Conservation (phyloP, 2,797 vertebrate genomes). For the Australoheros facetus region DNA sequence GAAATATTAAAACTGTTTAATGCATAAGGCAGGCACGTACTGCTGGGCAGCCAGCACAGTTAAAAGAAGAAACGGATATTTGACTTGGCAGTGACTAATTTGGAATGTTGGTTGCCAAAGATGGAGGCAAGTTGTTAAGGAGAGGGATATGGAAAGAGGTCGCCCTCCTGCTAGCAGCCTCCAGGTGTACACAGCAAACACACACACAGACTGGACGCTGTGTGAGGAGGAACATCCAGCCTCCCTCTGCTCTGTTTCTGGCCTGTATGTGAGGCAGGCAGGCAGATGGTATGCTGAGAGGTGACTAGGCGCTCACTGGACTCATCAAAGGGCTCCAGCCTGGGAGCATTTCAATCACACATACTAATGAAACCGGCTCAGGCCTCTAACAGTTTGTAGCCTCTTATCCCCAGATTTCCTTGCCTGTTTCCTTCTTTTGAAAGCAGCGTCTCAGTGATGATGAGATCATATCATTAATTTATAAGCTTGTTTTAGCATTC, state of each 20-base stretch:
- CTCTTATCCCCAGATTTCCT: slow-evolving; percentile 11
- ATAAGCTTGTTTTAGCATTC: slow-evolving; percentile 58
- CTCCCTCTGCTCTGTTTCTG: slow-evolving; percentile 45
- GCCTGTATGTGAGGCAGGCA: slow-evolving; percentile 31
- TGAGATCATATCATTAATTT: slow-evolving; percentile 65
- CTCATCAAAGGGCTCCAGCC: slow-evolving; percentile 59
- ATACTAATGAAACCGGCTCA: slow-evolving; percentile 38
- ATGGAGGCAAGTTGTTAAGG: slow-evolving; percentile 31
- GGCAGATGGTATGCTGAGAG: slow-evolving; percentile 71
- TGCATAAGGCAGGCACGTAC: slow-evolving; percentile 1
- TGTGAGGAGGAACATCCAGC: slow-evolving; percentile 51
- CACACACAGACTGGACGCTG: slow-evolving; percentile 19
- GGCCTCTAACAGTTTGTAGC: neutral
- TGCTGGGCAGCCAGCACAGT: neutral
- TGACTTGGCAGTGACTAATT: slow-evolving; percentile 59
- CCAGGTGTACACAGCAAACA: slow-evolving; percentile 58
- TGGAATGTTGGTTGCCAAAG: slow-evolving; percentile 53
- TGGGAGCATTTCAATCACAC: slow-evolving; percentile 38
- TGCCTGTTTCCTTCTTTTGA: slow-evolving; percentile 12
- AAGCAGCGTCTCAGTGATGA: slow-evolving; percentile 31
- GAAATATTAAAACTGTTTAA: neutral
- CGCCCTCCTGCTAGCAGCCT: slow-evolving; percentile 35
- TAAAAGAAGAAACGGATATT: slow-evolving; percentile 45
- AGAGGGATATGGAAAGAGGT: slow-evolving; percentile 36
- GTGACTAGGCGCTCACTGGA: slow-evolving; percentile 31